Percentiles rank a stretch among this genome's conserved stretches.
Evolutionary conservation across 2,888 invertebrate genomes (phyloP).

Genomic region (Epinotia demarniana): DNA sequence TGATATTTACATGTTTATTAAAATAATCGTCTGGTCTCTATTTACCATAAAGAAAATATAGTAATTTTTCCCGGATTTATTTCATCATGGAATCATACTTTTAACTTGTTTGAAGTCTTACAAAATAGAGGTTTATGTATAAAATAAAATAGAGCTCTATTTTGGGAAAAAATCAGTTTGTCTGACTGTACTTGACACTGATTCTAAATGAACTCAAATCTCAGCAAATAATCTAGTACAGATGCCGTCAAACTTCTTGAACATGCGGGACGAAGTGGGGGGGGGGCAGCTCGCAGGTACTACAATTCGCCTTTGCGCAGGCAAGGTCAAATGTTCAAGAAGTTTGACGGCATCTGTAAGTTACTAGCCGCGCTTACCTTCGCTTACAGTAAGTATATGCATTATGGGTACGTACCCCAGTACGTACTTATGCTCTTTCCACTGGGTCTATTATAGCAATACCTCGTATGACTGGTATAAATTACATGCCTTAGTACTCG

Average conservation of each 20-base stretch:
- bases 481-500: conserved; percentile 7
- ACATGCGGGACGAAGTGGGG: too few species aligned
- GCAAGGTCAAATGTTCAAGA: too few species aligned
- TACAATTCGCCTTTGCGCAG: too few species aligned
- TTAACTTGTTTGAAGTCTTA: background rate
- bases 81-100: background rate
- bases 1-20: too few species aligned
- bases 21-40: too few species aligned
- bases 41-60: too few species aligned
- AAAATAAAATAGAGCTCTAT: background rate
- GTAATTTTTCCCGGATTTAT: too few species aligned
- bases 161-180: background rate
- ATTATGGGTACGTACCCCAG: background rate
- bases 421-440: background rate
- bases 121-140: background rate
- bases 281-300: too few species aligned
- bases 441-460: background rate
- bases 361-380: conserved; percentile 18
- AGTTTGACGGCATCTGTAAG: too few species aligned
- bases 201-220: background rate
- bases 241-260: too few species aligned
- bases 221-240: background rate
- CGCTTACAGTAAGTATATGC: background rate
- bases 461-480: conserved; percentile 8
- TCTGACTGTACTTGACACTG: background rate